Percentiles rank a stretch among this genome's conserved stretches.
Conservation (phyloP, 2,113 vertebrate species). For the Muntiacus muntjak region DNA sequence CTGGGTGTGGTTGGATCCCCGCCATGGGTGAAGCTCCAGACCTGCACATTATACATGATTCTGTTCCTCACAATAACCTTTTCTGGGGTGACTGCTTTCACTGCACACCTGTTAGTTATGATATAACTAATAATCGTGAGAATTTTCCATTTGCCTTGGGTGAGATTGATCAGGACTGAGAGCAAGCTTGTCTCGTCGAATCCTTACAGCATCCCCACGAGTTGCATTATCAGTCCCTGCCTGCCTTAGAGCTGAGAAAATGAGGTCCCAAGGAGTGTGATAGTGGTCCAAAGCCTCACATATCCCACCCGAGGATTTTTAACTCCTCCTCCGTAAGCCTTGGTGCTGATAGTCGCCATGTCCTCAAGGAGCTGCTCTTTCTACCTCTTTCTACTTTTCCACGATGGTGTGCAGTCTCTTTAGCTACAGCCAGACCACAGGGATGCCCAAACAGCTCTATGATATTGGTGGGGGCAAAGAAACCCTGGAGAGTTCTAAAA, state of each 20-base stretch:
- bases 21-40: accelerated
- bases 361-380: background rate
- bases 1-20: accelerated
- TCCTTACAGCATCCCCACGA: accelerated
- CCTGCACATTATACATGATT: accelerated
- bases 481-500: background rate
- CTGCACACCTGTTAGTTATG: background rate
- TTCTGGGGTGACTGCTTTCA: background rate
- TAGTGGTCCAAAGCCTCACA: accelerated
- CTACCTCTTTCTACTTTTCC: too few relatives aligned
- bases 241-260: background rate
- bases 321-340: accelerated
- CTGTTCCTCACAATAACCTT: background rate
- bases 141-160: background rate
- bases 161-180: accelerated
- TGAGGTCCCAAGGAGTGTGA: background rate
- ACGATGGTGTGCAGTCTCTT: accelerated
- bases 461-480: background rate
- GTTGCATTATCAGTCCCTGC: background rate
- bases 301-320: background rate
- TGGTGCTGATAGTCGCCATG: accelerated
- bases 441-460: background rate
- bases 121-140: background rate
- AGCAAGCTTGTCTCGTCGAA: background rate
- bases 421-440: background rate